Percentiles rank a stretch among this genome's conserved stretches.
Conservation (phyloP, 2,797 vertebrate genomes). For the Coluber constrictor region DNA sequence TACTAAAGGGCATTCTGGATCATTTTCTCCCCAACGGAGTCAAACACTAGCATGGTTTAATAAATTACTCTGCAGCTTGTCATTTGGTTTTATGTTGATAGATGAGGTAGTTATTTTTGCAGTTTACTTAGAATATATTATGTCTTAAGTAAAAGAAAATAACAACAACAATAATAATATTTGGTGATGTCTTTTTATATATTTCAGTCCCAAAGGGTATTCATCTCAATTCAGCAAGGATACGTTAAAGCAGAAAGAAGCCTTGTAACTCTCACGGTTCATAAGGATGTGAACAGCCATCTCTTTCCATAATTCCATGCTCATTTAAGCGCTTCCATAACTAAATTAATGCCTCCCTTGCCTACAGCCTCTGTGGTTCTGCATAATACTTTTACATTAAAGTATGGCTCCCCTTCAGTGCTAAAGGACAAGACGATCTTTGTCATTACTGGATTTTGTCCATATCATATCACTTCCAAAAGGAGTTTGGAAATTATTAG, state of each 20-base stretch:
- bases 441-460: background rate
- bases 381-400: background rate
- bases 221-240: background rate
- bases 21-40: background rate
- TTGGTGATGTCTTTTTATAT: background rate
- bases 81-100: background rate
- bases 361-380: background rate
- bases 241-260: background rate
- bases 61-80: conserved; percentile 7
- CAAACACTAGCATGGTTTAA: background rate
- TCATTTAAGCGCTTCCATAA: background rate
- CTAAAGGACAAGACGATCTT: background rate
- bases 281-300: background rate
- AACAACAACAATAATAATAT: background rate
- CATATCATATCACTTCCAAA: background rate
- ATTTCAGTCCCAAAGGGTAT: background rate
- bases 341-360: background rate
- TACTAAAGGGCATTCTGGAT: conserved; percentile 18
- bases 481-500: background rate
- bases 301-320: background rate
- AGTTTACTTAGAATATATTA: background rate
- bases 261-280: background rate
- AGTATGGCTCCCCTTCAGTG: background rate
- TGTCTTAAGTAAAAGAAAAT: conserved; percentile 1
- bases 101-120: background rate